Evolutionary conservation across 2,888 invertebrate genomes (phyloP).

Genomic region (Nezara viridula): DNA sequence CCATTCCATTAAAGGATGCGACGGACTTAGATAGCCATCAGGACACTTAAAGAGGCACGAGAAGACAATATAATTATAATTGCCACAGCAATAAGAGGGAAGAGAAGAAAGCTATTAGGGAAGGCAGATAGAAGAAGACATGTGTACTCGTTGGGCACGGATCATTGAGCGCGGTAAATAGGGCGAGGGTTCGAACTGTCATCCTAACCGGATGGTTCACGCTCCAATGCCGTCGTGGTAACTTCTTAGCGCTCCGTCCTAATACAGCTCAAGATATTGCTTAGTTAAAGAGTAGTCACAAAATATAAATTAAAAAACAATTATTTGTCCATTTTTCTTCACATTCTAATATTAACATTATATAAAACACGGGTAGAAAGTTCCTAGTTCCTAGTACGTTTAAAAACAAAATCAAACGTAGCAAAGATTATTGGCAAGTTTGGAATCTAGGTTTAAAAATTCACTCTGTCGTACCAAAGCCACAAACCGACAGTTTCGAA

Average conservation of each 20-base stretch:
- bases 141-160: neutral
- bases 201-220: neutral
- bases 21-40: neutral
- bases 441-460: too few relatives aligned
- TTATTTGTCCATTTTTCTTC: too few relatives aligned
- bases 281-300: too few relatives aligned
- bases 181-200: neutral
- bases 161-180: neutral
- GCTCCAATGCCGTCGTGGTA: neutral
- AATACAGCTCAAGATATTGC: neutral
- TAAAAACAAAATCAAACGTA: too few relatives aligned
- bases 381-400: too few relatives aligned
- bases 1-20: neutral
- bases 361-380: too few relatives aligned
- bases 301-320: too few relatives aligned
- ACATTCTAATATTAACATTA: too few relatives aligned
- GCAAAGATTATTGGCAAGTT: too few relatives aligned
- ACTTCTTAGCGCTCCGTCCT: neutral
- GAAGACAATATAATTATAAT: conserved; percentile 5
- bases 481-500: too few relatives aligned
- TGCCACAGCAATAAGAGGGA: neutral
- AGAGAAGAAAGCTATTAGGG: neutral
- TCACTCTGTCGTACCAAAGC: too few relatives aligned
- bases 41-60: neutral
- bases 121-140: too few relatives aligned